A percentile compares a stretch with the other conserved stretches of the same genome.
Evolutionary conservation across 2,797 vertebrate genomes (phyloP).

Genomic region (Alfaro cultratus): DNA sequence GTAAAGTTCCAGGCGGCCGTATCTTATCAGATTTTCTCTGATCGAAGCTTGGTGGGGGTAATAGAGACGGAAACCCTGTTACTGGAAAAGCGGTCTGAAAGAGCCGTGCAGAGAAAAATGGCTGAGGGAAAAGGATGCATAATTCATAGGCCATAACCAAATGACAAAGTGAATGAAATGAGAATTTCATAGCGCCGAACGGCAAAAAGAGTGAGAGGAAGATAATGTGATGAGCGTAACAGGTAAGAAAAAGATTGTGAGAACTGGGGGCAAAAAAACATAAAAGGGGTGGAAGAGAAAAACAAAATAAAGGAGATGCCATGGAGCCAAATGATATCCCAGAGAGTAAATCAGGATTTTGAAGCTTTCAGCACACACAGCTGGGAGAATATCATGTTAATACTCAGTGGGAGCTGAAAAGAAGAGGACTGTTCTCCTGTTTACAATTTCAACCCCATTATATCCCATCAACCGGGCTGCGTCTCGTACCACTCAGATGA

Average conservation of each 20-base stretch:
- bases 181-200: conserved; percentile 87
- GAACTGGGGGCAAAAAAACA: conserved; percentile 62
- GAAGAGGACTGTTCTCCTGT: not conserved
- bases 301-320: conserved; percentile 76
- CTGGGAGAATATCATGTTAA: not conserved
- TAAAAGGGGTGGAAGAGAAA: conserved; percentile 69
- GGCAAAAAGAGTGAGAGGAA: conserved; percentile 30
- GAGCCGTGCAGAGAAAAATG: conserved; percentile 65
- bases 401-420: not conserved
- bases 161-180: conserved; percentile 92
- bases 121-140: conserved; percentile 76
- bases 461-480: not conserved
- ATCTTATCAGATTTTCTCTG: conserved; percentile 88
- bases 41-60: conserved; percentile 87
- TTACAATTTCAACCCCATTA: conserved; percentile 11
- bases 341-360: conserved; percentile 62
- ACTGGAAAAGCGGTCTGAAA: conserved; percentile 85
- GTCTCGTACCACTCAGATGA: not conserved
- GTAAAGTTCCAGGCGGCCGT: conserved; percentile 86
- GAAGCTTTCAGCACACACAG: not conserved
- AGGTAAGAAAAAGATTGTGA: conserved; percentile 36
- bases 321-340: conserved; percentile 84
- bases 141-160: conserved; percentile 87
- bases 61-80: conserved; percentile 90
- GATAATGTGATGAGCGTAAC: conserved; percentile 46